phyloP scores from a whole-genome alignment of 2,888 invertebrate genomes.

The Phytoseiulus persimilis region DNA sequence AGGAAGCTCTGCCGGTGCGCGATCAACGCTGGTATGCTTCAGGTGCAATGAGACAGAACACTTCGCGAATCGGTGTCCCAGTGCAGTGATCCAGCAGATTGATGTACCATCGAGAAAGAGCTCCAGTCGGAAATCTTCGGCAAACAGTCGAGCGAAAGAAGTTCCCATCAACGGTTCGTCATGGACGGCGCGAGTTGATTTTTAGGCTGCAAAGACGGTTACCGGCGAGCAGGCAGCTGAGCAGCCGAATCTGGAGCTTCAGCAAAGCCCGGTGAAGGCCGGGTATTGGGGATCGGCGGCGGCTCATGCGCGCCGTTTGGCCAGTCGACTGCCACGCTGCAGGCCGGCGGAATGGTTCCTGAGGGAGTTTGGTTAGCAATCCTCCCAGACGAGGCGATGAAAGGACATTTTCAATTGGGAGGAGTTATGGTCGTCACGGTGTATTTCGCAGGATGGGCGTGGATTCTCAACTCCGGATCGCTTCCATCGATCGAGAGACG shows the following conservation, averaged over 20 bases:
- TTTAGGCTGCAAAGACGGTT: not conserved
- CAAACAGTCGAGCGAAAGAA: not conserved
- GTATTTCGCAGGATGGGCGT: not conserved
- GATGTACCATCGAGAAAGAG: no score
- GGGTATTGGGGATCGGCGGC: not conserved
- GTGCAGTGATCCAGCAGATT: no score
- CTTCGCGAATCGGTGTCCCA: no score
- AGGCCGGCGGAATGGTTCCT: not conserved
- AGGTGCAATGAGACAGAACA: no score
- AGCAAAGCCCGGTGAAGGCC: not conserved
- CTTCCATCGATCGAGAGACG: not conserved
- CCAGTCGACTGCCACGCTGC: not conserved
- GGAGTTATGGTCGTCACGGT: not conserved
- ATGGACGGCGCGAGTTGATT: conserved; percentile 6
- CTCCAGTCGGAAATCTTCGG: not conserved
- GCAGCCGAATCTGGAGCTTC: not conserved
- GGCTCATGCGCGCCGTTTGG: not conserved
- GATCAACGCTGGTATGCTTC: no score
- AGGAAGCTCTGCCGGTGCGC: no score
- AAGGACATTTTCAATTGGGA: not conserved
- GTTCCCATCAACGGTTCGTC: not conserved
- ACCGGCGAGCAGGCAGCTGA: not conserved
- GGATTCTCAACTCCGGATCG: not conserved
- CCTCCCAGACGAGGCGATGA: not conserved
- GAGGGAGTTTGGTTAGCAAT: not conserved